Evolutionary conservation across 2,113 vertebrate genomes (phyloP).

Genomic region (Nerophis lumbriciformis): DNA sequence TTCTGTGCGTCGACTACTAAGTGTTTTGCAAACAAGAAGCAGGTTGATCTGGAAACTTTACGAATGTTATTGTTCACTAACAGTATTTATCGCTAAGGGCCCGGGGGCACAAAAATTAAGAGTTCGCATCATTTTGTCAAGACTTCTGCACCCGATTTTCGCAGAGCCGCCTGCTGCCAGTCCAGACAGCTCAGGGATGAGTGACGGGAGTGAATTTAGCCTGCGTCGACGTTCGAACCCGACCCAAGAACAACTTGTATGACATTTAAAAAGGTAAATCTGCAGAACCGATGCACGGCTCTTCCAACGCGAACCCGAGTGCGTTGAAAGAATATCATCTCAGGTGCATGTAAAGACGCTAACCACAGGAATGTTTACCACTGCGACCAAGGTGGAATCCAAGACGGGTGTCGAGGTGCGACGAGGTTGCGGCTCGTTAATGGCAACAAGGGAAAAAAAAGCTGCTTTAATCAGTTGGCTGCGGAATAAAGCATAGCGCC

Average conservation of each 20-base stretch:
- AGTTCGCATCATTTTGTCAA: conserved; percentile 41
- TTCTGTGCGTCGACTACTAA: conserved; percentile 5
- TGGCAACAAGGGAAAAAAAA: neutral
- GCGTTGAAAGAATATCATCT: too few species aligned
- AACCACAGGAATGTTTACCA: too few species aligned
- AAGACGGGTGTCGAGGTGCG: neutral
- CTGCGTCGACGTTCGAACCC: conserved; percentile 19
- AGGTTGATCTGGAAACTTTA: conserved; percentile 21
- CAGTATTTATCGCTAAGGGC: conserved; percentile 5
- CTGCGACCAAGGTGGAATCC: neutral
- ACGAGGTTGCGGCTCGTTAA: conserved; percentile 1
- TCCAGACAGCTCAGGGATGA: conserved; percentile 26
- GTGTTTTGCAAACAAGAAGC: conserved; percentile 20
- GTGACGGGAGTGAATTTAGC: conserved; percentile 21
- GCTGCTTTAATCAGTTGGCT: neutral
- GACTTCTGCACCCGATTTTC: conserved; percentile 26
- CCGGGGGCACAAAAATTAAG: conserved; percentile 8
- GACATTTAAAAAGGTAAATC: neutral
- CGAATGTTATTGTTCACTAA: conserved; percentile 17
- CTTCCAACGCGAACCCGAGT: neutral
- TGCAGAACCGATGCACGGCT: neutral
- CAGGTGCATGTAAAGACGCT: too few species aligned
- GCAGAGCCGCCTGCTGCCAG: conserved; percentile 30
- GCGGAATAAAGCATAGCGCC: neutral
- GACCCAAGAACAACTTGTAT: conserved; percentile 26